Percentiles rank a stretch among this genome's conserved stretches.
Evolutionary conservation across 2,888 invertebrate species (phyloP).

Genomic region (Leptinotarsa peninsularis): DNA sequence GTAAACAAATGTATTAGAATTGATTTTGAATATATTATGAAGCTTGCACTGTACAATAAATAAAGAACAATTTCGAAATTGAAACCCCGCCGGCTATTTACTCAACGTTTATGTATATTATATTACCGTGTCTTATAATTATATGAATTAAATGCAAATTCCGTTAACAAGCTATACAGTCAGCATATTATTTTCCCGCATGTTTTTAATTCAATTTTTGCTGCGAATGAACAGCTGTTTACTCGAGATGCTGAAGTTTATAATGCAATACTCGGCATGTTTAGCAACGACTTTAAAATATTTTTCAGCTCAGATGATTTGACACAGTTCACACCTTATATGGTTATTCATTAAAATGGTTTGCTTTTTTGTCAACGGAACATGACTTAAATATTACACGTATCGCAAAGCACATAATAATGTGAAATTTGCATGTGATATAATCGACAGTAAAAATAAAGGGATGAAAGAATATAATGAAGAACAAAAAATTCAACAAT

Average conservation of each 20-base stretch:
- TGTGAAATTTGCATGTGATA: too few species aligned
- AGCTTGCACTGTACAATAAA: constrained; percentile 23
- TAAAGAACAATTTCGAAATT: constrained; percentile 31
- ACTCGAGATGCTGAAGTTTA: constrained; percentile 1
- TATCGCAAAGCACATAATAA: too few species aligned
- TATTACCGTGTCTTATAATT: constrained; percentile 31
- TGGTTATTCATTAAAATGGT: too few species aligned
- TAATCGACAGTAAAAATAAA: too few species aligned
- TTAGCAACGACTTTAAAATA: neutral
- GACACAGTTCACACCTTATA: too few species aligned
- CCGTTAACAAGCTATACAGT: constrained; percentile 18
- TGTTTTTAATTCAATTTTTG: constrained; percentile 25
- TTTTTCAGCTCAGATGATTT: neutral
- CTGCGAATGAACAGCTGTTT: neutral
- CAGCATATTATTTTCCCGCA: constrained; percentile 21
- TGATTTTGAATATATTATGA: constrained; percentile 9
- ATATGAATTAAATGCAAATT: constrained; percentile 37
- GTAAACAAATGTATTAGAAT: constrained; percentile 20
- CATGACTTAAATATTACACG: too few species aligned
- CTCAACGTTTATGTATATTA: constrained; percentile 33
- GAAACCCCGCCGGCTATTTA: constrained; percentile 28
- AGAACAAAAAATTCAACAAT: too few species aligned
- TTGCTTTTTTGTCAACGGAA: too few species aligned
- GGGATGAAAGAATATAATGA: too few species aligned
- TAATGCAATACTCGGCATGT: neutral